Percentiles rank a stretch among this genome's conserved stretches.
These are phyloP conservation scores for Petrocephalus sullivani DNA, from an alignment of 2,797 vertebrate genomes.

Conservation along the genomic window DNA sequence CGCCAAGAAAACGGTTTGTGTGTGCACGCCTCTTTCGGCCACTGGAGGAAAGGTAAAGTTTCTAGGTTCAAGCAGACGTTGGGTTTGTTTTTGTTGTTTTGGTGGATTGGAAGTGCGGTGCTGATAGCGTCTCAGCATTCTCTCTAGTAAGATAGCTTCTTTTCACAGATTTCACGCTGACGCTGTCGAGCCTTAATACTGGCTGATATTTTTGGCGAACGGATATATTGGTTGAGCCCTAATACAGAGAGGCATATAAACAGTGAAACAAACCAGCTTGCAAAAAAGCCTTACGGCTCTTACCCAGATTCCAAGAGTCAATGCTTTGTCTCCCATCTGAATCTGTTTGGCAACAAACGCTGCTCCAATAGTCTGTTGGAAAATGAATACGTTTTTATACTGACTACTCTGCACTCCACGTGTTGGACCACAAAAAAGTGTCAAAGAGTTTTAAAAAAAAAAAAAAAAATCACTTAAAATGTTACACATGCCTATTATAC, in stretches of 20 bases:
- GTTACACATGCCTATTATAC: not conserved
- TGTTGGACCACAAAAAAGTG: not conserved
- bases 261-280: not conserved
- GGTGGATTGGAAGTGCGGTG: too few relatives aligned
- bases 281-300: slow-evolving; percentile 46
- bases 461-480: not conserved
- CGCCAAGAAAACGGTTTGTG: too few relatives aligned
- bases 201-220: not conserved
- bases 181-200: not conserved
- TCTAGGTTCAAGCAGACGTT: too few relatives aligned
- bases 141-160: too few relatives aligned
- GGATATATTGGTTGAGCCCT: not conserved
- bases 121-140: too few relatives aligned
- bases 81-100: too few relatives aligned
- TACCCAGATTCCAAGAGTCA: slow-evolving; percentile 95
- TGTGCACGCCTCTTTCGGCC: too few relatives aligned
- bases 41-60: too few relatives aligned
- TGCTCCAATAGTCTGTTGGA: slow-evolving; percentile 83
- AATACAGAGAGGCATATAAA: not conserved
- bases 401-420: not conserved
- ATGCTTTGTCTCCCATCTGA: slow-evolving; percentile 75
- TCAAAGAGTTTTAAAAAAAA: not conserved
- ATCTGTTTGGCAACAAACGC: slow-evolving; percentile 93
- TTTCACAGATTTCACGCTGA: too few relatives aligned
- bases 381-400: not conserved